A percentile compares a stretch with the other conserved stretches of the same genome.
phyloP scores from a whole-genome alignment of 2,888 invertebrate genomes.

The Athetis lepigone region DNA sequence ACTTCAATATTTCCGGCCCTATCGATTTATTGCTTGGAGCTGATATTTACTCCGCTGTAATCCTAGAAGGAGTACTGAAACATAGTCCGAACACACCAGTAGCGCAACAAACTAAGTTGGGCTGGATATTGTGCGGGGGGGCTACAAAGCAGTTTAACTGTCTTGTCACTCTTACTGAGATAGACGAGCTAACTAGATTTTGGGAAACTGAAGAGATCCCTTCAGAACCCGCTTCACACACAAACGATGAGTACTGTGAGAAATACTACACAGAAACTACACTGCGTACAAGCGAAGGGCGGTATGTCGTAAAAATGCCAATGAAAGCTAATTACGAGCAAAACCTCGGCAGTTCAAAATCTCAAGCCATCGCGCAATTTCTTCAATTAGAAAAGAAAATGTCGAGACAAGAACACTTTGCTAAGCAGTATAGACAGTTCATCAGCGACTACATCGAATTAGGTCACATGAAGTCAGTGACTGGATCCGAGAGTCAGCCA shows the following conservation, averaged over 20 bases:
- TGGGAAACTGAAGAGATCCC: no score
- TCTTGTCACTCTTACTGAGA: no score
- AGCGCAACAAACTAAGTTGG: conserved; percentile 4
- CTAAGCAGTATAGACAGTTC: background rate
- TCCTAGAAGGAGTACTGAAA: no score
- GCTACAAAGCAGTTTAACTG: conserved; percentile 8
- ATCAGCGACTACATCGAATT: background rate
- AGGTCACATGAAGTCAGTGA: background rate
- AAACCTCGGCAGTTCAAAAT: background rate
- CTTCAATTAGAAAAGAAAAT: conserved; percentile 1
- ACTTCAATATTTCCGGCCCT: conserved; percentile 2
- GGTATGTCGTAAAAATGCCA: background rate
- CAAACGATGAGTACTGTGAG: no score
- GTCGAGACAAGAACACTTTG: background rate
- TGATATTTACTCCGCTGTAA: conserved; percentile 2
- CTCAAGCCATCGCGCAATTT: background rate
- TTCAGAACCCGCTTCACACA: no score
- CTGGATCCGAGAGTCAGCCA: background rate
- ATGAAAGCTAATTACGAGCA: conserved; percentile 1
- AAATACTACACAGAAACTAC: no score
- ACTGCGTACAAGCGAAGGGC: background rate
- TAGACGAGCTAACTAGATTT: no score
- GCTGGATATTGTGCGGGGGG: conserved; percentile 4
- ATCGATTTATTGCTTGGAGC: conserved; percentile 13
- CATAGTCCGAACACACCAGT: no score